These are phyloP conservation scores for Drosophila monieri DNA, from an alignment of 2,888 invertebrate species.

Conservation along the genomic window DNA sequence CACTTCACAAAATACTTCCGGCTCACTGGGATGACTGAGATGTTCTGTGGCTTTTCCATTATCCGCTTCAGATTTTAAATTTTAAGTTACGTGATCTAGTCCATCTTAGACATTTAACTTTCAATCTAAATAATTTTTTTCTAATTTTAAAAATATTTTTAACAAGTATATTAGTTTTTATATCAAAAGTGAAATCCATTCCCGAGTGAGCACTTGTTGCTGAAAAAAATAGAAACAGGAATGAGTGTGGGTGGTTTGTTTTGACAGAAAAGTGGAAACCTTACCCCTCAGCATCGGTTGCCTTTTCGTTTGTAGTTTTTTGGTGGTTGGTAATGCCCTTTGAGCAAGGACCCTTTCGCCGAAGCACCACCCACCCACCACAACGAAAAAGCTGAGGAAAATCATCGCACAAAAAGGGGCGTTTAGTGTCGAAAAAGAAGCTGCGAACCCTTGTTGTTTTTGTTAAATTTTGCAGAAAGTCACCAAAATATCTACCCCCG, in stretches of 20 bases:
- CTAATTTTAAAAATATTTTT: too few species aligned
- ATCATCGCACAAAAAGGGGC: constrained; percentile 70
- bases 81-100: too few species aligned
- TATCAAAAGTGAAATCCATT: constrained; percentile 8
- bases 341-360: constrained; percentile 13
- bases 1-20: constrained; percentile 52
- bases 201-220: constrained; percentile 66
- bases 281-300: constrained; percentile 15
- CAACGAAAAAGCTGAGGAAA: constrained; percentile 50
- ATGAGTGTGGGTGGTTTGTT: constrained; percentile 29
- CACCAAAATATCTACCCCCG: constrained; percentile 49
- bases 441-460: constrained; percentile 73
- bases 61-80: constrained; percentile 36
- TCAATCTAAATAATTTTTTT: too few species aligned
- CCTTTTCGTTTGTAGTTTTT: constrained; percentile 53
- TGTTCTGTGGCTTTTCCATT: constrained; percentile 52
- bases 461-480: constrained; percentile 81
- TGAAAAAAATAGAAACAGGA: neutral
- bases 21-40: constrained; percentile 38
- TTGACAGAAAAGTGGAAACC: constrained; percentile 46
- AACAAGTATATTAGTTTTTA: too few species aligned
- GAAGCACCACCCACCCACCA: constrained; percentile 17
- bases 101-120: too few species aligned
- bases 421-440: constrained; percentile 67
- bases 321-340: constrained; percentile 59